These are phyloP conservation scores for Drosophila erecta DNA, from an alignment of 1,140 invertebrate species.

Conservation along the genomic window DNA sequence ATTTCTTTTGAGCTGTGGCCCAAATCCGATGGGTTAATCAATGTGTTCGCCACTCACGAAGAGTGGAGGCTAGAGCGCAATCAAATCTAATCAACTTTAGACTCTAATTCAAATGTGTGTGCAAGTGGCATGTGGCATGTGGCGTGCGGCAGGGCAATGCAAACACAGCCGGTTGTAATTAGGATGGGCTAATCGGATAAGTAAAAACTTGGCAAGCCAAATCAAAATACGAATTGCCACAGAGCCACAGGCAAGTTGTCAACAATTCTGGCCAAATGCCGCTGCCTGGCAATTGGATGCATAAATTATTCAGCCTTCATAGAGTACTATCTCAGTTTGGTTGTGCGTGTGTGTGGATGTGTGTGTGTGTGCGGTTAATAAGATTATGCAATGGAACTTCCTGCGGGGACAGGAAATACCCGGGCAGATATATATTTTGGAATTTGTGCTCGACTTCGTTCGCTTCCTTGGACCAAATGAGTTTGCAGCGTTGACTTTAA, in stretches of 20 bases:
- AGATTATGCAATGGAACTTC: conserved; percentile 49
- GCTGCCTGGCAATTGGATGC: conserved; percentile 14
- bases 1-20: background rate
- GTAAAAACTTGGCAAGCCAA: conserved; percentile 40
- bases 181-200: conserved; percentile 30
- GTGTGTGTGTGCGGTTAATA: conserved; percentile 31
- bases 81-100: conserved; percentile 32
- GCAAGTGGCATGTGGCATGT: too few relatives aligned
- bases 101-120: conserved; percentile 9
- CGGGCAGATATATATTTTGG: conserved; percentile 24
- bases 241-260: conserved; percentile 30
- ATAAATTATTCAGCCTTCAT: conserved; percentile 63
- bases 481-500: conserved; percentile 40
- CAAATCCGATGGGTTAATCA: conserved; percentile 12
- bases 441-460: conserved; percentile 21
- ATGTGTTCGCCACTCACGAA: conserved; percentile 2
- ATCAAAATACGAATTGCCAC: conserved; percentile 61
- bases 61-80: conserved; percentile 11
- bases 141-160: conserved; percentile 14
- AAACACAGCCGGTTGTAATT: conserved; percentile 40
- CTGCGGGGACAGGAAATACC: conserved; percentile 38
- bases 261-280: conserved; percentile 38
- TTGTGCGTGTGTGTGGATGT: background rate
- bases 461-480: conserved; percentile 27
- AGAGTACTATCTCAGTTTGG: conserved; percentile 6